Evolutionary conservation across 2,113 vertebrate species (phyloP).

Genomic region (Alectura lathami): DNA sequence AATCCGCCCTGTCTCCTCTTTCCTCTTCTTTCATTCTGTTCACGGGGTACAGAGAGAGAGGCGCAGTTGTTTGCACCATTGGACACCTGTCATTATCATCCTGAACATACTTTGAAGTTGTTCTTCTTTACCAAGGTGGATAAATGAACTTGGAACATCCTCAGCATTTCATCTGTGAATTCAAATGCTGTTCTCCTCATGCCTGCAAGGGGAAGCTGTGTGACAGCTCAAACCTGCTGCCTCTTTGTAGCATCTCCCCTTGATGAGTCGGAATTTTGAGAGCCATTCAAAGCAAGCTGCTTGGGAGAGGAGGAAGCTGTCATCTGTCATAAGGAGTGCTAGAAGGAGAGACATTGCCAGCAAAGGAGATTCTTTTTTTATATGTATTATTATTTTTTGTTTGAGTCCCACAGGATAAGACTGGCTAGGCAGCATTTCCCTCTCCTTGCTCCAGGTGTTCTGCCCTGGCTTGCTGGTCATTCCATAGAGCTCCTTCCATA

Average conservation of each 20-base stretch:
- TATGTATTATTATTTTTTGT: background rate
- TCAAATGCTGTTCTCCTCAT: background rate
- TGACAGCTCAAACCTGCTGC: background rate
- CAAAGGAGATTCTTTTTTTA: background rate
- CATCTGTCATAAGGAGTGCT: background rate
- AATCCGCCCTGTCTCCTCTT: rapidly evolving
- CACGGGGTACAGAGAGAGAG: background rate
- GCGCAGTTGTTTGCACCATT: background rate
- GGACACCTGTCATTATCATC: background rate
- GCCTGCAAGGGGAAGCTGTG: background rate
- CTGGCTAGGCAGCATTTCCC: background rate
- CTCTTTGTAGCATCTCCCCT: background rate
- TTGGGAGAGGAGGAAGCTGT: background rate
- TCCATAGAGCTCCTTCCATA: background rate
- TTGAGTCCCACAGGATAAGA: background rate
- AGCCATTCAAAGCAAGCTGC: background rate
- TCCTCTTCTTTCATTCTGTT: background rate
- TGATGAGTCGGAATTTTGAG: background rate
- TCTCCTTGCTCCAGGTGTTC: background rate
- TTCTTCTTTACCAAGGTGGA: background rate
- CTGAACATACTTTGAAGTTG: background rate
- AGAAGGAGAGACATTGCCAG: background rate
- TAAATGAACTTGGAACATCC: background rate
- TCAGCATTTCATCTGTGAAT: background rate
- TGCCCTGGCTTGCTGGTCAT: background rate